phyloP scores from a whole-genome alignment of 2,888 invertebrate species.

The Philopedon plagiatum region DNA sequence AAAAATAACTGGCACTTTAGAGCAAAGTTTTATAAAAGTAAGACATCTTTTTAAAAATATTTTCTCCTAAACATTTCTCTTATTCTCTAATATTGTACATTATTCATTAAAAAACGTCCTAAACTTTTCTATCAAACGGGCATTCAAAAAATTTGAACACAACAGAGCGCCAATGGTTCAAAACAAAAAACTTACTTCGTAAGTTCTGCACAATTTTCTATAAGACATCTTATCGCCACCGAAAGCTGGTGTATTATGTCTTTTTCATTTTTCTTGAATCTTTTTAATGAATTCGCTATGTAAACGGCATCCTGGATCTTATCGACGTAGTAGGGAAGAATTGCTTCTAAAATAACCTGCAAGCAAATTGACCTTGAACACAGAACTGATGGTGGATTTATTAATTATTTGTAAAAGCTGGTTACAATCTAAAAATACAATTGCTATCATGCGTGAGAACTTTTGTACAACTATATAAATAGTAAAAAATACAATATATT shows the following conservation, averaged over 20 bases:
- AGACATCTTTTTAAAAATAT: background rate
- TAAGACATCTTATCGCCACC: slow-evolving; percentile 93
- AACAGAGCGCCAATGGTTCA: slow-evolving; percentile 39
- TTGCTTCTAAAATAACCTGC: slow-evolving; percentile 95
- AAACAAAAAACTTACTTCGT: slow-evolving; percentile 80
- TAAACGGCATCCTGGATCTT: slow-evolving; percentile 93
- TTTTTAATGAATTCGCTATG: slow-evolving; percentile 69
- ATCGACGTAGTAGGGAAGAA: slow-evolving; percentile 94
- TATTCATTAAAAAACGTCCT: background rate
- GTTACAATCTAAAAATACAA: no score
- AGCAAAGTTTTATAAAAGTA: slow-evolving; percentile 13
- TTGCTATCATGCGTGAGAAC: no score
- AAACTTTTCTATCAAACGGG: slow-evolving; percentile 37
- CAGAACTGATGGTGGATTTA: no score
- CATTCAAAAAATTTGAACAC: slow-evolving; percentile 46
- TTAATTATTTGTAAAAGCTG: no score
- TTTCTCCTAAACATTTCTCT: slow-evolving; percentile 1
- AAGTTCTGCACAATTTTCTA: slow-evolving; percentile 96
- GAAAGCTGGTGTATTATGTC: slow-evolving; percentile 94
- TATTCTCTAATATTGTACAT: slow-evolving; percentile 11
- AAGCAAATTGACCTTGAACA: background rate
- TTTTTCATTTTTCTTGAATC: slow-evolving; percentile 94
- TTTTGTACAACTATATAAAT: no score
- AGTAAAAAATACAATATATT: no score
- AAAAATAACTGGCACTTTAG: background rate